Base-by-base conservation (phyloP, 2,113 vertebrate species). In the Pogona vitticeps region DNA sequence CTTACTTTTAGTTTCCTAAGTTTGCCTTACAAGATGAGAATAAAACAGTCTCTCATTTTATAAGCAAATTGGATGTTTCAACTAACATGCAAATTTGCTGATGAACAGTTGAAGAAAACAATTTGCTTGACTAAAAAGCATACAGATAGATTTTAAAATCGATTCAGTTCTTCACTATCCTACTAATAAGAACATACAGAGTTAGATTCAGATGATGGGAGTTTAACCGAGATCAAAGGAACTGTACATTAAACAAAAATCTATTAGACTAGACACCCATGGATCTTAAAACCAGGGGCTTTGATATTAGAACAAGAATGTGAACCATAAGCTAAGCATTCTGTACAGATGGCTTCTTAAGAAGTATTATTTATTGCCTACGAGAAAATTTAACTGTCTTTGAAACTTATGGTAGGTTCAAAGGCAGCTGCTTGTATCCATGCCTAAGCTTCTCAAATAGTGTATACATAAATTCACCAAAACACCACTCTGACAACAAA, bases 1-100 rank as follows among this genome's bases (percentile, higher is more conserved):
- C 40, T 52, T 20, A 33, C 78, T 82, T 72, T 31, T 56, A 80
- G 65, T 78, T 79, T 82, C 70, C 40, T 76, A 83, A 68, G 68
- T 75, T 33, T 72, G 42, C 46, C 42, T 88, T 80, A 77, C 42
- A 72, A 71, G 42, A 36, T 82, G 36, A 76, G n/a, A 84, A 59
- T 65, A 36, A 18, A 59, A 59, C 73, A 77, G 76, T n/a, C 12
- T 72, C 12, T 72, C 76, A 59, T 82, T 73, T 59, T 81, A 86
- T 86, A 56, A 61, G 72, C 46, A 84, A 84, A 84, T 87, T 68
- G 71, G 33, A 31, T 33, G n/a, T 65, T 42, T 46, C 80, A 85
- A 6, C n/a, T 33, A 36, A 36, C 6, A 76, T 1, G 4, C 33
- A 68, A 52, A 70, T 13, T 78, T 58, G 9, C 67, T 33, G 17